Conservation (phyloP, 2,113 vertebrate genomes). For the Monarcha castaneiventris region DNA sequence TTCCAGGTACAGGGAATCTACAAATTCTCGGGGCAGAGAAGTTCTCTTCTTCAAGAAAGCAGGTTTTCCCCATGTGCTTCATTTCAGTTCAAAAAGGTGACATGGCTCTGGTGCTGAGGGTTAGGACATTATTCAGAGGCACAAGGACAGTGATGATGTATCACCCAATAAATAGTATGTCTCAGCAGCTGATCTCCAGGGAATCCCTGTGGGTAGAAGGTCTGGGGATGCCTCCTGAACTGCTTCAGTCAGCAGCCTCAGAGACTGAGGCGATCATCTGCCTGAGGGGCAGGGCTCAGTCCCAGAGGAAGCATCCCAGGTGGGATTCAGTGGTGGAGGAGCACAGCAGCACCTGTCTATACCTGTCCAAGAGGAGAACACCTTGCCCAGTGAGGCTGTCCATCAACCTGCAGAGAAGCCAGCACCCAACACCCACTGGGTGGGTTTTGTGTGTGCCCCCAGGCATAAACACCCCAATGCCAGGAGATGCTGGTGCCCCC, state of each 20-base stretch:
- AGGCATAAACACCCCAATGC: background rate
- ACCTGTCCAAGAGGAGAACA: background rate
- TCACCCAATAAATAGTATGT: background rate
- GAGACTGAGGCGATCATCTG: background rate
- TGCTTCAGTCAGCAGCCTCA: background rate
- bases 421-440: background rate
- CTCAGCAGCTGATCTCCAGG: background rate
- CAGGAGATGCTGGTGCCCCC: background rate
- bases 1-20: background rate
- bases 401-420: background rate
- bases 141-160: background rate
- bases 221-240: background rate
- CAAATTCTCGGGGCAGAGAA: background rate
- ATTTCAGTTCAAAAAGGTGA: background rate
- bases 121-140: background rate
- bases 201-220: background rate
- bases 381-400: background rate
- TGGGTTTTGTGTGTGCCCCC: background rate
- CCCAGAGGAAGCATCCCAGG: background rate
- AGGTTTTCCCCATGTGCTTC: background rate
- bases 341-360: background rate
- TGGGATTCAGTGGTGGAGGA: fast-evolving
- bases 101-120: background rate
- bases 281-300: background rate
- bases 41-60: background rate